Conservation (phyloP, 2,113 vertebrate genomes). For the Mustelus asterias region DNA sequence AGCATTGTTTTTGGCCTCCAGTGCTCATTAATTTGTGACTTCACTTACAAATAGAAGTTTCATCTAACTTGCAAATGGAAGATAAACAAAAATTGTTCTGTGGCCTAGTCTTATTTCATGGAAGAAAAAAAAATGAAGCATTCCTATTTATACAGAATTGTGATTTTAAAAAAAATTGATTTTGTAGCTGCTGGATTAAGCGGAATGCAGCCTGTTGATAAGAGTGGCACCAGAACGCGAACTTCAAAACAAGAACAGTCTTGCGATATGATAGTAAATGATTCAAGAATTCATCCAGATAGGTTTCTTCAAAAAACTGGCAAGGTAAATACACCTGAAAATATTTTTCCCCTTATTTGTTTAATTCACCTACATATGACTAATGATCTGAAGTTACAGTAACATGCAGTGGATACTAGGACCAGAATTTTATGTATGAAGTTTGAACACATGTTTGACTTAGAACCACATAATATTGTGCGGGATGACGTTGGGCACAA, state of each 20-base stretch:
- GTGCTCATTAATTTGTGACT: not conserved
- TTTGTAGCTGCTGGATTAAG: conserved; percentile 28
- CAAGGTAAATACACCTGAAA: conserved; percentile 63
- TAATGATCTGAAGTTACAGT: not conserved
- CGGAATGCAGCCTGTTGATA: conserved; percentile 42
- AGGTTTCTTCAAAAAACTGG: conserved; percentile 74
- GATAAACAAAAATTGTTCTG: not conserved
- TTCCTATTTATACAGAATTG: not conserved
- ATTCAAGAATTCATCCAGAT: conserved; percentile 54
- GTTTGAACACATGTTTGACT: too few relatives aligned
- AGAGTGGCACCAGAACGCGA: conserved; percentile 40
- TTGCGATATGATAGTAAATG: conserved; percentile 39
- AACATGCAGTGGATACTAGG: not conserved
- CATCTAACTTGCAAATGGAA: not conserved
- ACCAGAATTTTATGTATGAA: too few relatives aligned
- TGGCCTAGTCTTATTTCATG: not conserved
- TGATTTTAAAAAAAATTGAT: not conserved
- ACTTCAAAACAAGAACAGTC: conserved; percentile 46
- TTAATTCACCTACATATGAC: not conserved
- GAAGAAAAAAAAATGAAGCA: not conserved
- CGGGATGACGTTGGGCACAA: too few relatives aligned
- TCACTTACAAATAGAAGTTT: not conserved
- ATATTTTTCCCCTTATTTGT: not conserved
- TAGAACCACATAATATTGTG: too few relatives aligned
- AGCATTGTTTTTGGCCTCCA: not conserved